Conservation (phyloP, 2,888 invertebrate species). For the Drosophila vallismaia region DNA sequence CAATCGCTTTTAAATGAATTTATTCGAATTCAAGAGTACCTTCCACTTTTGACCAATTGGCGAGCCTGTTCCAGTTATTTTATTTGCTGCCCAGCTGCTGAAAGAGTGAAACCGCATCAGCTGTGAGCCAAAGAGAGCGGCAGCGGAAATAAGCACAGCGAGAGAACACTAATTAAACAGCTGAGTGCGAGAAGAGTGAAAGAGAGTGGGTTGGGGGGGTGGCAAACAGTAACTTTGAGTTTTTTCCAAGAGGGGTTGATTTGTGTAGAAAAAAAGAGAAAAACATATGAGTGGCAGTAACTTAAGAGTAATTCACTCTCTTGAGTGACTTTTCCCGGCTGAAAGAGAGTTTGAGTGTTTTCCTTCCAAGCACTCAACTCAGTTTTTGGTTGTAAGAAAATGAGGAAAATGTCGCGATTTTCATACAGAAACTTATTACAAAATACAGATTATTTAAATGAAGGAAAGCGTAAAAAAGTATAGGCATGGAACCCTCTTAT, state of each 20-base stretch:
- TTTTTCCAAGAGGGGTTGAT: neutral
- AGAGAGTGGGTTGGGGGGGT: neutral
- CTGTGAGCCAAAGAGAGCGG: constrained; percentile 32
- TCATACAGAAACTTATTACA: constrained; percentile 16
- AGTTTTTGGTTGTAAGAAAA: neutral
- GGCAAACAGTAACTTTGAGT: constrained; percentile 9
- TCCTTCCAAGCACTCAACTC: neutral
- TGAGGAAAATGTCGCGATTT: constrained; percentile 12
- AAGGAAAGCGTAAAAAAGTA: neutral
- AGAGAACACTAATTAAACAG: constrained; percentile 5
- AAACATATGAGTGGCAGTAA: neutral
- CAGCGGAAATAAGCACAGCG: constrained; percentile 5
- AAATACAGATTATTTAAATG: constrained; percentile 32
- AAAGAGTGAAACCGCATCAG: constrained; percentile 25
- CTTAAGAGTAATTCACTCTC: neutral
- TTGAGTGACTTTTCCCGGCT: neutral
- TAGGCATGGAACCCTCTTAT: constrained; percentile 1
- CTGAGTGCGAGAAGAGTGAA: constrained; percentile 3
- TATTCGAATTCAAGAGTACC: neutral
- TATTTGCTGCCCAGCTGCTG: constrained; percentile 14
- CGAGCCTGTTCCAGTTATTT: constrained; percentile 21
- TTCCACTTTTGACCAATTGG: neutral
- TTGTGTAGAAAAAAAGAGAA: neutral
- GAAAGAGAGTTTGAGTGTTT: neutral
- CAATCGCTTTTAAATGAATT: neutral